Base-by-base conservation (phyloP, 2,888 invertebrate species). In the Drosophila putrida region DNA sequence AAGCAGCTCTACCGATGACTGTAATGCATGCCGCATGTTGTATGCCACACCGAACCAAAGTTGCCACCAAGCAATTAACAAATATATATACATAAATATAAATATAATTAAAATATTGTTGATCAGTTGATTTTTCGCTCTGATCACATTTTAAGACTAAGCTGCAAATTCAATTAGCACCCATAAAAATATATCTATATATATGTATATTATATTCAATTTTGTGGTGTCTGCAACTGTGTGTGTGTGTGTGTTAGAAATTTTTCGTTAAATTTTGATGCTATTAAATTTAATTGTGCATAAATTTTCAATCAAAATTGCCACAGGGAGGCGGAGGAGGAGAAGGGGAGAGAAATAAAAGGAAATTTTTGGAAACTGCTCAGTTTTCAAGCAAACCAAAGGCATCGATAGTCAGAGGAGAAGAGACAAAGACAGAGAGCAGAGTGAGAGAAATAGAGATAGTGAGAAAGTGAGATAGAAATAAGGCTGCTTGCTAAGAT, bases 251-350 rank as follows among this genome's bases (percentile, higher is more conserved):
- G 38, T 46, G 55, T 51, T n/a, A 11, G 28, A 46, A 47, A 53
- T 55, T 55, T 51, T 44, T 41, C 41, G 43, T 55, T 47, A 43
- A 66, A 70, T 53, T 71, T 65, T 73, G 47, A 74, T 68, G 69
- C 68, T 46, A 86, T 83, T 83, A 72, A 81, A 77, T 51, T 81
- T 72, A 80, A 86, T 86, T 78, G 76, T 70, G 74, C 78, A 82
- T 71, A 74, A 66, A 81, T 74, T 71, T 76, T 41, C 70, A 76
- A 74, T 79, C 78, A 76, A 75, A 82, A 60, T 63, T 39, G 61
- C 61, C 59, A 59, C 46, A 50, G 41, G 11, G 9, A 6, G 51
- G n/a, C 3, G 10, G 31, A 46, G 15, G 11, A 38, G 13, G 33
- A 53, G 47, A 54, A 4, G 11, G 31, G 38, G 20, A 13, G 43